Evolutionary conservation across 1,140 invertebrate species (phyloP).

Genomic region (Neodiprion fabricii): DNA sequence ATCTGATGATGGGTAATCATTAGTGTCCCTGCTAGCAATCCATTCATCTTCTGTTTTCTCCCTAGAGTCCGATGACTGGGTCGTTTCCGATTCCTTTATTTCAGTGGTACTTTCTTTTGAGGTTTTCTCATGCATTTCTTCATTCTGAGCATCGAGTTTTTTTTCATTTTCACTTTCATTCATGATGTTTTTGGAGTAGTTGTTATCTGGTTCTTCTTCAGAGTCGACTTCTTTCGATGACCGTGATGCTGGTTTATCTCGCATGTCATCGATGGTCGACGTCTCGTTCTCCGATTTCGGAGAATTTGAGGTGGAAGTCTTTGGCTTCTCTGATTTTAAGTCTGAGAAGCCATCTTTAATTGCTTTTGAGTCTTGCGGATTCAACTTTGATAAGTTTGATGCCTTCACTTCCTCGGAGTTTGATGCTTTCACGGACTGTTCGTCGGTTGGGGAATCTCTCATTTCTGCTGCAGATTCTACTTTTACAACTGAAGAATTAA

Average conservation of each 20-base stretch:
- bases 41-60: background rate
- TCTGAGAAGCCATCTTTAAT: background rate
- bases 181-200: background rate
- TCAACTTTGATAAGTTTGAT: background rate
- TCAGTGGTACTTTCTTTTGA: background rate
- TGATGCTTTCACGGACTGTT: background rate
- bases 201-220: constrained; percentile 23
- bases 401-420: no score
- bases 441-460: background rate
- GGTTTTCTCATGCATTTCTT: background rate
- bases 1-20: constrained; percentile 15
- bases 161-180: background rate
- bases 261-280: constrained; percentile 16
- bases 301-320: background rate
- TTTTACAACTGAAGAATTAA: background rate
- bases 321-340: background rate
- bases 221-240: constrained; percentile 36
- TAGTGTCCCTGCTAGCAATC: background rate
- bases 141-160: background rate
- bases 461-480: background rate
- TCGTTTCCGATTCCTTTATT: background rate
- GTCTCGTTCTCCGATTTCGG: constrained; percentile 13
- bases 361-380: background rate
- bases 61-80: background rate
- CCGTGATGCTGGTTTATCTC: constrained; percentile 27